These are phyloP conservation scores for Rotaria macrura DNA, from an alignment of 2,888 invertebrate species.

Conservation along the genomic window DNA sequence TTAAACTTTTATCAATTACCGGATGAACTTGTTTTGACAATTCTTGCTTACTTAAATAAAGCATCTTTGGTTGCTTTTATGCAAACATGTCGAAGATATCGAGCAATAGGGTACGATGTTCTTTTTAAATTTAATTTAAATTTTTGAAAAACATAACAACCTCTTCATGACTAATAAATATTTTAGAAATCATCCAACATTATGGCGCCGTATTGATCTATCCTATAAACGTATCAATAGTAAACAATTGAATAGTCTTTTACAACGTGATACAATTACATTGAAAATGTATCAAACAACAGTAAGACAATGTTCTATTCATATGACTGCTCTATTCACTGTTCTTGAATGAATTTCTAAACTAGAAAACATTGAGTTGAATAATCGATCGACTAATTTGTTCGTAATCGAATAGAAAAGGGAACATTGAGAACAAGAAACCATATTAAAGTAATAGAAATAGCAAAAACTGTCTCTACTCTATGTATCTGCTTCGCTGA, in stretches of 20 bases:
- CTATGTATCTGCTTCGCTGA: no score
- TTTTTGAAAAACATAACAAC: not conserved
- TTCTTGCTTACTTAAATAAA: not conserved
- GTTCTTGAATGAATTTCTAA: no score
- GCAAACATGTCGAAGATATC: not conserved
- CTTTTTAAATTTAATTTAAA: no score
- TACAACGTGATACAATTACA: not conserved
- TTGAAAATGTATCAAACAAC: not conserved
- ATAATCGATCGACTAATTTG: no score
- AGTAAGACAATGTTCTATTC: not conserved
- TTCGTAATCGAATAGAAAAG: no score
- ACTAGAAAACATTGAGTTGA: no score
- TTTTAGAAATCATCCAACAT: not conserved
- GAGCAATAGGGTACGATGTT: not conserved
- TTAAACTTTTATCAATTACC: not conserved
- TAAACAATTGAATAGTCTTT: not conserved
- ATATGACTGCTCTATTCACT: no score
- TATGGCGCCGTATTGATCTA: not conserved
- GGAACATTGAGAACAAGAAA: no score
- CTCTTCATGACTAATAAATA: not conserved
- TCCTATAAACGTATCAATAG: not conserved
- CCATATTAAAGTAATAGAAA: no score
- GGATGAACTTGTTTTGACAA: not conserved
- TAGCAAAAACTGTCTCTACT: no score
- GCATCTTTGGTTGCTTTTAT: not conserved